These are phyloP conservation scores for Melanostoma scalare DNA, from an alignment of 2,888 invertebrate species.

Conservation along the genomic window DNA sequence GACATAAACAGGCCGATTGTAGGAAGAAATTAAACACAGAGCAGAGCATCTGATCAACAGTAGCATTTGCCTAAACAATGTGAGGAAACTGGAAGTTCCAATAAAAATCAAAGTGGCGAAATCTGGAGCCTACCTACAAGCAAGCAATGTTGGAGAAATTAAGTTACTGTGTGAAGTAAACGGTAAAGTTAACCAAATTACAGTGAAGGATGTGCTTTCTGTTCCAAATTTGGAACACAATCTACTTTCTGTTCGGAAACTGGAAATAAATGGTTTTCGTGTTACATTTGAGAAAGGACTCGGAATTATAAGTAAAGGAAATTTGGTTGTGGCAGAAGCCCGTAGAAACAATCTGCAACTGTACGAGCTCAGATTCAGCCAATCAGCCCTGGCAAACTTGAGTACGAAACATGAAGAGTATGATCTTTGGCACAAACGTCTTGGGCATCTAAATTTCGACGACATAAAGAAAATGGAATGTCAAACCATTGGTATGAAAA, in stretches of 20 bases:
- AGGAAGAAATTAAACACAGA: constrained; percentile 31
- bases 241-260: constrained; percentile 2
- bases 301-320: neutral
- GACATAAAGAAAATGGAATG: constrained; percentile 20
- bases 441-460: neutral
- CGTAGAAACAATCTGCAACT: constrained; percentile 1
- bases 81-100: constrained; percentile 54
- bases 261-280: constrained; percentile 12
- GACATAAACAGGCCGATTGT: constrained; percentile 76
- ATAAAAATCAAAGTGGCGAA: constrained; percentile 76
- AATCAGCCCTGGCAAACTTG: constrained; percentile 3
- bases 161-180: neutral
- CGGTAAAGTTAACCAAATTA: neutral
- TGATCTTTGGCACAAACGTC: constrained; percentile 5
- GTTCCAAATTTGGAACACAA: constrained; percentile 4
- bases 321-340: constrained; percentile 9
- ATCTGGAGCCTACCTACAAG: constrained; percentile 35
- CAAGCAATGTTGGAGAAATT: neutral
- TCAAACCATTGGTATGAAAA: constrained; percentile 3
- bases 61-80: constrained; percentile 13
- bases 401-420: neutral
- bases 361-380: constrained; percentile 7
- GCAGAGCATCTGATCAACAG: constrained; percentile 54
- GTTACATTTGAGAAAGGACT: constrained; percentile 5
- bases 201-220: constrained; percentile 13